Conservation (phyloP, 2,113 vertebrate genomes). For the Ciconia stormi region DNA sequence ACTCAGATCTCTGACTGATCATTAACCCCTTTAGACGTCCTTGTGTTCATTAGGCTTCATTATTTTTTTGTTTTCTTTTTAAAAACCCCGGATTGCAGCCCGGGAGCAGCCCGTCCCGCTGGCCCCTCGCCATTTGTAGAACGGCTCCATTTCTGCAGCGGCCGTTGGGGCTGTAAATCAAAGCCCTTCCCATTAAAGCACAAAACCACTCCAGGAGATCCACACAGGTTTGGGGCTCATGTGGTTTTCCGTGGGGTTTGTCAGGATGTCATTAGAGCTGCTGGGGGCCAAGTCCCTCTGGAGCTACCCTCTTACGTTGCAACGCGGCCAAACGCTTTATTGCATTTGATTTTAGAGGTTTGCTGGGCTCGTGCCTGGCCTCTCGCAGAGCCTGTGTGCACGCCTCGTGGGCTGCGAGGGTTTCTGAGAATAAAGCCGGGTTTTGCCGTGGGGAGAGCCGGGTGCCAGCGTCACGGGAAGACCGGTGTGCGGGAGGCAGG, state of each 20-base stretch:
- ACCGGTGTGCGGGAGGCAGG: accelerated
- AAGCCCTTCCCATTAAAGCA: background rate
- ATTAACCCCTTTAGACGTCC: background rate
- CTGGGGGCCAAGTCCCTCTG: background rate
- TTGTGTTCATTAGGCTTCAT: background rate
- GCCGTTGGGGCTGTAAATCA: background rate
- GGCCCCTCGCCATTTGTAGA: background rate
- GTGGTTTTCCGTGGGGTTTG: background rate
- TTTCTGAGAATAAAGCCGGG: background rate
- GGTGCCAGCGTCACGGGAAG: background rate
- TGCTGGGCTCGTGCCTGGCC: background rate
- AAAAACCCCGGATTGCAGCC: background rate
- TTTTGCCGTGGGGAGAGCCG: background rate
- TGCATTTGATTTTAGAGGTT: background rate
- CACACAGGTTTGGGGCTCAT: accelerated
- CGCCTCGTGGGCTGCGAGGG: background rate
- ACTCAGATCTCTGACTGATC: background rate
- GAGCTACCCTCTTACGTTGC: background rate
- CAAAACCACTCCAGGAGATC: background rate
- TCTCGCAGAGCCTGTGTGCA: background rate
- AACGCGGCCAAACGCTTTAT: background rate
- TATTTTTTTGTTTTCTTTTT: background rate
- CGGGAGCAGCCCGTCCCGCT: background rate
- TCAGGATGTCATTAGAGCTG: background rate
- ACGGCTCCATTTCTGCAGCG: background rate